Conservation (phyloP, 2,888 invertebrate species). For the Neoitamus cyanurus region DNA sequence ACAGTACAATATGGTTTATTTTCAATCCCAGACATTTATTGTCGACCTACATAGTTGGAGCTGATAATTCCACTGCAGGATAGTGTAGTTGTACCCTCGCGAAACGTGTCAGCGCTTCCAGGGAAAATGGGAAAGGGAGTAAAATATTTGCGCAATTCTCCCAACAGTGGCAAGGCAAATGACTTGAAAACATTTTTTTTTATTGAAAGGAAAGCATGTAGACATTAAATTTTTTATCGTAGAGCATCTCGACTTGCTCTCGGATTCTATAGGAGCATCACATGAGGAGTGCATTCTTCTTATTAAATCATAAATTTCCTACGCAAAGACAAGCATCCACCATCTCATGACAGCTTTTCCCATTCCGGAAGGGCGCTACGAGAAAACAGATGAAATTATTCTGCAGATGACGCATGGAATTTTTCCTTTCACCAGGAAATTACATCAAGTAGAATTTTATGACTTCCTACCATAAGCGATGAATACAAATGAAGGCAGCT, state of each 20-base stretch:
- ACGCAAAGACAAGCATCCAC: neutral
- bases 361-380: neutral
- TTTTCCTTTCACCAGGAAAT: constrained; percentile 10
- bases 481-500: constrained; percentile 15
- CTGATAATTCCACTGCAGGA: neutral
- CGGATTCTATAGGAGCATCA: neutral
- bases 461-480: constrained; percentile 13
- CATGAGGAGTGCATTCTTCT: neutral
- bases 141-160: neutral
- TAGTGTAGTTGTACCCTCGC: neutral
- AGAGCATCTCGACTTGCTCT: neutral
- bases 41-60: neutral
- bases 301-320: constrained; percentile 1
- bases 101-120: neutral
- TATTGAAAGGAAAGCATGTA: neutral
- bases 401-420: neutral
- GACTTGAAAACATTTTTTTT: constrained; percentile 1
- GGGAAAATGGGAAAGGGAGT: neutral
- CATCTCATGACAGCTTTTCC: neutral
- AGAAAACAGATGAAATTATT: constrained; percentile 3
- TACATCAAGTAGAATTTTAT: constrained; percentile 22
- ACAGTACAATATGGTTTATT: too few relatives aligned
- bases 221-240: neutral
- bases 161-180: neutral
- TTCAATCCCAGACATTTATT: too few relatives aligned